Evolutionary conservation across 2,888 invertebrate genomes (phyloP), one percentile per base, ranked within the genome.

Genomic region (Zygaena filipendulae): DNA sequence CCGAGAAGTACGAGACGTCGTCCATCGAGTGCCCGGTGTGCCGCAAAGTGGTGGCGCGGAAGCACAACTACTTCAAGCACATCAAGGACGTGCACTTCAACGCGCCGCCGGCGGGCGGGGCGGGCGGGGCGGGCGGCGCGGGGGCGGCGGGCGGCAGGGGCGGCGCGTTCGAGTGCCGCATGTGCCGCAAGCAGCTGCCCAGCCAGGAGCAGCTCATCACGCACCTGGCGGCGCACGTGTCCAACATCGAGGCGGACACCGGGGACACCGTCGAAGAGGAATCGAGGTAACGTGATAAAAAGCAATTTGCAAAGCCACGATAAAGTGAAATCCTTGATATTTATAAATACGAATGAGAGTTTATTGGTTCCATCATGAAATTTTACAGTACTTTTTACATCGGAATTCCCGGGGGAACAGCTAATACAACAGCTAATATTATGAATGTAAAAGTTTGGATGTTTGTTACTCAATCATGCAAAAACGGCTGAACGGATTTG

Each of bases 221-320:
- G 29, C 81, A 81, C 36, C 43, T 81, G 11, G 68, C 75, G 1
- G 61, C 59, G 8, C 81, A 81, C 35, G 66, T 80, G 53, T 58
- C 72, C 2, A 59, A 66, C 27, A 54, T 59, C 4, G 68, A 70
- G 6, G 53, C 54, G 3, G 48, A 43, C 7, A 50, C 29, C 4
- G 43, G 7, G 16, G 16, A 16, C 16, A 7, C 28, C 3, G 49
- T 31, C 13, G 62, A 60, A 13, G 62, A 55, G 3, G 61, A 63
- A 10, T 64, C 63, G 13, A 59, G 68, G 71, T 74, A 57, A 9
- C n/a, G n/a, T n/a, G n/a, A n/a, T n/a, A n/a, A n/a, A n/a, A n/a
- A n/a, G n/a, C n/a, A 19, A 10, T 20, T 13, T 12, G n/a, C 4
- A 7, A 7, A 4, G 18, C 7, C 5, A 5, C 7, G 7, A 5